Evolutionary conservation across 2,888 invertebrate species (phyloP), one percentile per base, ranked within the genome.

Genomic region (Notodonta dromedarius): DNA sequence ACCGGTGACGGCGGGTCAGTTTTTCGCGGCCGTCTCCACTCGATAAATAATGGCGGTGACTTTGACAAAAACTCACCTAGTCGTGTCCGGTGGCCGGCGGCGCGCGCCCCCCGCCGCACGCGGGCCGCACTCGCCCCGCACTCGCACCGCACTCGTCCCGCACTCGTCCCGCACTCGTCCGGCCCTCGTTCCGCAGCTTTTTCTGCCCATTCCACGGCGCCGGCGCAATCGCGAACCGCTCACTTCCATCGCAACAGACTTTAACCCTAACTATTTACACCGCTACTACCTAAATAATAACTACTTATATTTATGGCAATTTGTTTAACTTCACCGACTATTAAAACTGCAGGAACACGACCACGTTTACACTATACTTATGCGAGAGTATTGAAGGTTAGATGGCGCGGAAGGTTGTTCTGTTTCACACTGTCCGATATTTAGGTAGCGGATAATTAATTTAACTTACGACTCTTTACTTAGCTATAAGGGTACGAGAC

Each of bases 281-380:
- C 71, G 84, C 90, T 91, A 92, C 86, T 82, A 76, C 77, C 91
- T 93, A 92, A 87, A 89, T 90, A 90, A 90, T 88, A 89, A 84
- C 93, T 93, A 93, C 93, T 93, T 93, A 93, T 88, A 91, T 89
- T 93, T 93, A 93, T 93, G 93, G 93, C 93, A 93, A 93, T 93
- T 93, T 92, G 92, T 93, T 92, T 90, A 90, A 93, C 91, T 93
- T 92, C 91, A 93, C 88, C 91, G 90, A 93, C 93, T 91, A 89
- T 91, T 90, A 87, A 87, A 91, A 91, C 90, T 93, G 93, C 91
- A 93, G 93, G 93, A 93, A 93, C 93, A 93, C 93, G 93, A 91
- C 90, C 92, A 91, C 89, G 89, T 91, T 89, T 90, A 93, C 89
- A 91, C 93, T 92, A 91, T 90, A 90, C 91, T 92, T 91, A 92